A percentile compares a stretch with the other conserved stretches of the same genome.
Evolutionary conservation across 2,888 invertebrate genomes (phyloP).

Genomic region (Spatulosminthurus flaviceps): DNA sequence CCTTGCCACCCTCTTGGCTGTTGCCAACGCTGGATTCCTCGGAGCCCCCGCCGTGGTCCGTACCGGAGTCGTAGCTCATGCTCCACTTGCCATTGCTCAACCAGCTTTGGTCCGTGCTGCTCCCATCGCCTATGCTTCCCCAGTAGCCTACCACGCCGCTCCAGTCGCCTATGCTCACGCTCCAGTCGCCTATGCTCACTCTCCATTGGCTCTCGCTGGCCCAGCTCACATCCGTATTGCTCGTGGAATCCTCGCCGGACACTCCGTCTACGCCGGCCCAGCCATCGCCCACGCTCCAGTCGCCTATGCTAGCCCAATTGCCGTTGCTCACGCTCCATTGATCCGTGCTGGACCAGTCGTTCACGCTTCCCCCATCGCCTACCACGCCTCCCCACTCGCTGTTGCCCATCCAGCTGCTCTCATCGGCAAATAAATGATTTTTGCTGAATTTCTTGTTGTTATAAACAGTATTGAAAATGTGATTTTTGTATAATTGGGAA

Average conservation of each 20-base stretch:
- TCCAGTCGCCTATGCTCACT: neutral
- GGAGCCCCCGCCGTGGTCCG: neutral
- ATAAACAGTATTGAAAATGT: too few species aligned
- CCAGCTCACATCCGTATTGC: slow-evolving; percentile 7
- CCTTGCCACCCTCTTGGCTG: slow-evolving; percentile 6
- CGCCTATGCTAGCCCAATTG: neutral
- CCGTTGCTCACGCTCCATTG: neutral
- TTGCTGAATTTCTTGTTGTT: neutral
- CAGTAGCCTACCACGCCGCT: neutral
- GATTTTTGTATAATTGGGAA: too few species aligned
- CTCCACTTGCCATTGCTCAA: neutral
- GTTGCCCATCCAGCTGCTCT: neutral
- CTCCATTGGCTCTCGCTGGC: neutral
- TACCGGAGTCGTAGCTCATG: neutral
- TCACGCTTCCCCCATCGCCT: neutral
- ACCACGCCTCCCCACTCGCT: neutral
- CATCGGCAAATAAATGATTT: too few species aligned
- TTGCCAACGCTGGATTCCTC: slow-evolving; percentile 23
- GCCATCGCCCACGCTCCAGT: neutral
- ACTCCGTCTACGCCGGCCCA: neutral
- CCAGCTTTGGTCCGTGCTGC: too few species aligned
- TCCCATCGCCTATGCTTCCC: too few species aligned
- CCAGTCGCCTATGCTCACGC: neutral
- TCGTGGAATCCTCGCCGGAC: neutral
- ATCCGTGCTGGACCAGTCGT: neutral